Evolutionary conservation across 2,113 vertebrate species (phyloP).

Genomic region (Cynopterus brachyotis): DNA sequence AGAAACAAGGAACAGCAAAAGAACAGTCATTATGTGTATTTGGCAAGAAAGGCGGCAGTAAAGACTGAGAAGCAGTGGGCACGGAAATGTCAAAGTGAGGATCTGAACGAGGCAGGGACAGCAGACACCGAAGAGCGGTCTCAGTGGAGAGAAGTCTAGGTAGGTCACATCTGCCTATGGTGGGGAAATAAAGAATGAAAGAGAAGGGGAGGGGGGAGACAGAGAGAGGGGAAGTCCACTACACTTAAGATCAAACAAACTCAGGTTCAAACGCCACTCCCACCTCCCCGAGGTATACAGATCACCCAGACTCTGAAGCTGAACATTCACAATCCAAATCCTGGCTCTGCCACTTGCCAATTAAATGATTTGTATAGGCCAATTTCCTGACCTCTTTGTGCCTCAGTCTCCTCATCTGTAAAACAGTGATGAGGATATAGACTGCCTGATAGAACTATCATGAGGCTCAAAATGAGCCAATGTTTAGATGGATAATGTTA

Average conservation of each 20-base stretch:
- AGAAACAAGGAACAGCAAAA: conserved; percentile 71
- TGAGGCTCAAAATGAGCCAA: background rate
- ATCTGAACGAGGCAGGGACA: background rate
- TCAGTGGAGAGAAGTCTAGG: background rate
- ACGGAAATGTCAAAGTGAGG: conserved; percentile 35
- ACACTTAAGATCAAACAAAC: background rate
- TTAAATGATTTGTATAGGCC: background rate
- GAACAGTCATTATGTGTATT: conserved; percentile 73
- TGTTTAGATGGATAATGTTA: background rate
- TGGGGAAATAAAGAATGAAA: background rate
- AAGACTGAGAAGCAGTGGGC: conserved; percentile 29
- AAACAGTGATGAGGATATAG: background rate
- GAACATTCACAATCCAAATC: background rate
- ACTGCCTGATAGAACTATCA: background rate
- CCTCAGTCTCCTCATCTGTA: background rate
- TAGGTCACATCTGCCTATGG: background rate
- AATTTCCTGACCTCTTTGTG: background rate
- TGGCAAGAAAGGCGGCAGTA: conserved; percentile 60
- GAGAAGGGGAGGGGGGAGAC: background rate
- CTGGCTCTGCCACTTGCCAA: background rate
- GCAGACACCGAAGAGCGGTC: background rate
- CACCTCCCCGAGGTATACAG: accelerated
- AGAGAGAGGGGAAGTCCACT: background rate
- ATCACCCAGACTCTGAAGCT: background rate
- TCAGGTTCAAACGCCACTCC: background rate